phyloP scores from a whole-genome alignment of 2,888 invertebrate species.

The Epinotia demarniana region DNA sequence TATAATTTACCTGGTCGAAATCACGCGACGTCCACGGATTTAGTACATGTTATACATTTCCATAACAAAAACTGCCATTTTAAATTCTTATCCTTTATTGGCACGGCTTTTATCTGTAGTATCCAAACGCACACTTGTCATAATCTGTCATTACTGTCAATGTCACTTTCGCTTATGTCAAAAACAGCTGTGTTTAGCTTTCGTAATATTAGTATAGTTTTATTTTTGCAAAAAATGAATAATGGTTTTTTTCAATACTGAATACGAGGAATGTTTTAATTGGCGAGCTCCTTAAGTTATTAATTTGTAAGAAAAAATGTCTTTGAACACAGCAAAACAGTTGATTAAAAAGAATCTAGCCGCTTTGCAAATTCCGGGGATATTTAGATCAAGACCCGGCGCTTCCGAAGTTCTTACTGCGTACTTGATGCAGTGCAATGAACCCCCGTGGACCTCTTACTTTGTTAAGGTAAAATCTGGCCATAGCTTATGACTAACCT shows the following conservation, averaged over 20 bases:
- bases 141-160: background rate
- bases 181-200: slow-evolving; percentile 33
- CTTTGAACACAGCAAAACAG: slow-evolving; percentile 19
- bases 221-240: slow-evolving; percentile 3
- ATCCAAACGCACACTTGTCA: background rate
- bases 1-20: no score
- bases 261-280: background rate
- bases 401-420: slow-evolving; percentile 34
- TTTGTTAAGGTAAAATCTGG: slow-evolving; percentile 40
- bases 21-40: no score
- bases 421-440: slow-evolving; percentile 38
- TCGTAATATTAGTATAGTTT: slow-evolving; percentile 8
- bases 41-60: no score
- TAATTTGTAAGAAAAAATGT: slow-evolving; percentile 37
- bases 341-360: slow-evolving; percentile 26
- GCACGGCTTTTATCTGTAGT: background rate
- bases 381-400: slow-evolving; percentile 24
- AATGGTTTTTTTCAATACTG: slow-evolving; percentile 3
- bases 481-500: background rate
- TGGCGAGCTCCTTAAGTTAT: background rate
- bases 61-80: no score
- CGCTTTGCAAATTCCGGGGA: slow-evolving; percentile 14
- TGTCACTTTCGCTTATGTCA: background rate
- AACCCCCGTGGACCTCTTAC: slow-evolving; percentile 39
- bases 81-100: no score